Base-by-base conservation (phyloP, 2,888 invertebrate species). In the Thecocarcelia acutangulata region DNA sequence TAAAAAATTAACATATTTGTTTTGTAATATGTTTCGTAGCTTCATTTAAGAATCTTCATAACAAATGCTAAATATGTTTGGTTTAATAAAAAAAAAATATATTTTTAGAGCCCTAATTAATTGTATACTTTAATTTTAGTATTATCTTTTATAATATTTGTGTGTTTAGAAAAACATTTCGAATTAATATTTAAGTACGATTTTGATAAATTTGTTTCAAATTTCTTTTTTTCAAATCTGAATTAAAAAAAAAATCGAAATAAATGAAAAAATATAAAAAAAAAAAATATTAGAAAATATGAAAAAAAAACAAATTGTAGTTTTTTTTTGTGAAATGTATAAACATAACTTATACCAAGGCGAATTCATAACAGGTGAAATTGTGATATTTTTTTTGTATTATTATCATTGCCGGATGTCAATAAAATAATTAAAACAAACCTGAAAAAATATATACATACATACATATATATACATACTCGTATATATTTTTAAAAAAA, bases 151-250 rank as follows among this genome's bases (percentile, higher is more conserved):
- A 33, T 8, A 54, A 56, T 78, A 64, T 72, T 69, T 63, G 9
- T 69, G 40, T 48, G 56, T 72, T 59, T 69, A 63, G 46, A 12
- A 59, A 3, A 21, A 24, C 70, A 54, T 72, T 68, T 77, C 56
- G 61, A 76, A 66, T 72, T 63, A 76, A 52, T n/a, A n/a, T 48
- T 44, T 80, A 75, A 74, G 63, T 75, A 52, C 61, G 66, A 68
- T 50, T 75, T 42, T 48, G 15, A 68, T 66, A 24, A 63, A 46
- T 64, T 70, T 76, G 59, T 28, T 76, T 68, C 48, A 76, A 56
- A 56, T 44, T 64, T 24, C 42, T 54, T 70, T 59, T 48, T 15
- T 69, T 63, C 63, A 73, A 72, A 59, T 58, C 56, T 58, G 58
- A 75, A 69, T 68, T 59, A 73, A 64, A 63, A 50, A 73, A 64